Evolutionary conservation across 1,140 invertebrate genomes (phyloP).

Genomic region (Geopemphigus sp.): DNA sequence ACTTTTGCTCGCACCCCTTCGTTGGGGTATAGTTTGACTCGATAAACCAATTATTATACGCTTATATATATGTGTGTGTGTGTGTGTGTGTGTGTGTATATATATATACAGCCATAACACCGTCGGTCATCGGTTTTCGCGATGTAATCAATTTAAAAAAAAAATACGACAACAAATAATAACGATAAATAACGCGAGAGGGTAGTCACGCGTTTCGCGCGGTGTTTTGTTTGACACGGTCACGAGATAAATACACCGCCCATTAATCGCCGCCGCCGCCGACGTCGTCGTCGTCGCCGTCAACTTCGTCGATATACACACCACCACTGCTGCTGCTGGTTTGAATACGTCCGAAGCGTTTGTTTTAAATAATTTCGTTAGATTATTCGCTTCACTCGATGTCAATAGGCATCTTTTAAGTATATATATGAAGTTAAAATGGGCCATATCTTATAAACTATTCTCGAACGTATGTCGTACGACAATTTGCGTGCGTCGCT

Average conservation of each 20-base stretch:
- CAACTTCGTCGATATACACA: too few species aligned
- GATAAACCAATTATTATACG: slow-evolving; percentile 46
- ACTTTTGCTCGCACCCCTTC: background rate
- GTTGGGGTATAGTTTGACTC: slow-evolving; percentile 17
- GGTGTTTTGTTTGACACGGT: slow-evolving; percentile 13
- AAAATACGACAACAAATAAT: slow-evolving; percentile 2
- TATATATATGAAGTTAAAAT: too few species aligned
- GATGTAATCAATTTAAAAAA: slow-evolving; percentile 38
- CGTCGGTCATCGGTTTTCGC: slow-evolving; percentile 36
- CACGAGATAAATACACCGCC: slow-evolving; percentile 6
- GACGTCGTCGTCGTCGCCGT: too few species aligned
- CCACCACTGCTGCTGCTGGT: too few species aligned
- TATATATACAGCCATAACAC: background rate
- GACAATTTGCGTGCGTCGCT: too few species aligned
- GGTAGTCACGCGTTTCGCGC: background rate
- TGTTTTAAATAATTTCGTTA: too few species aligned
- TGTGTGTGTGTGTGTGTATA: too few species aligned
- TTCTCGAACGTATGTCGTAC: too few species aligned
- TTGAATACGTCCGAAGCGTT: too few species aligned
- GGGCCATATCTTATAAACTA: too few species aligned
- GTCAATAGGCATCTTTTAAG: too few species aligned
- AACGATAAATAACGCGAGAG: slow-evolving; percentile 24
- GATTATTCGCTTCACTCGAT: too few species aligned
- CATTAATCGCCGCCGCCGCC: background rate
- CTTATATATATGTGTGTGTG: background rate